Evolutionary conservation across 2,113 vertebrate species (phyloP).

Genomic region (Cnemophilus loriae): DNA sequence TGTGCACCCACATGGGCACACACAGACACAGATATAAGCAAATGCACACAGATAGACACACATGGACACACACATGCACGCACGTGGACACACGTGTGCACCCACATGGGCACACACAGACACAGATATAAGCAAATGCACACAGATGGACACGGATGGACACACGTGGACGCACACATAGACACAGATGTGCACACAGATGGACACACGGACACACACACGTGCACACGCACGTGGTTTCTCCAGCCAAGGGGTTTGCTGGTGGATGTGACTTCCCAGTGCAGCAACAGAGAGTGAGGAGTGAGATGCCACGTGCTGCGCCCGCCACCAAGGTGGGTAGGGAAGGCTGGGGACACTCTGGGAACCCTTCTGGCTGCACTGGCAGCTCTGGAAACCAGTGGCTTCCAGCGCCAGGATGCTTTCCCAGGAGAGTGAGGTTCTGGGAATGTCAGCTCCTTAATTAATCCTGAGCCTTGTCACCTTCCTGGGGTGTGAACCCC

Average conservation of each 20-base stretch:
- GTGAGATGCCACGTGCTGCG: background rate
- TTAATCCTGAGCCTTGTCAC: constrained; percentile 5
- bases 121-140: too few relatives aligned
- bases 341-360: background rate
- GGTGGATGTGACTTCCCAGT: background rate
- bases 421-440: background rate
- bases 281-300: background rate
- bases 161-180: background rate
- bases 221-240: rapidly evolving
- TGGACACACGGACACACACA: background rate
- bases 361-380: background rate
- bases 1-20: background rate
- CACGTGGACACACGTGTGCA: too few relatives aligned
- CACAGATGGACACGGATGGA: background rate
- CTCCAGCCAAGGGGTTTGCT: background rate
- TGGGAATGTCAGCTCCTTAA: constrained; percentile 23
- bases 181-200: too few relatives aligned
- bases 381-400: background rate
- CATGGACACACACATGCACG: too few relatives aligned
- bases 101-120: background rate
- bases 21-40: too few relatives aligned
- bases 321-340: rapidly evolving
- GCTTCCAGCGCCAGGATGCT: background rate
- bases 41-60: too few relatives aligned
- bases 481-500: background rate